Percentiles rank a stretch among this genome's conserved stretches.
Evolutionary conservation across 23 tunicate species (phyloP).

Genomic region (Pegea sp.): DNA sequence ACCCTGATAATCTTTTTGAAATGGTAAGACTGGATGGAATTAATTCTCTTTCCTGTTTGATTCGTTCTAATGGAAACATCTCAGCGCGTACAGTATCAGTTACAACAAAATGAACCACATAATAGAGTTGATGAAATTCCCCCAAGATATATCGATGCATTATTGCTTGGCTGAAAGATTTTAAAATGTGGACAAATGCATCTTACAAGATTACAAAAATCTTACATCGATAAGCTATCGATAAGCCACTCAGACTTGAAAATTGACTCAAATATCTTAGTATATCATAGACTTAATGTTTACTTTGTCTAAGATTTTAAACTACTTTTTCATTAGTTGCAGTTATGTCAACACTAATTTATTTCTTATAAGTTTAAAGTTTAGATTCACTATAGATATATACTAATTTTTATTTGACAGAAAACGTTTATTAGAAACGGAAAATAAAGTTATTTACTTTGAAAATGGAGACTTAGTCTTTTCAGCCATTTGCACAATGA

Average conservation of each 20-base stretch:
- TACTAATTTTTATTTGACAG: no score
- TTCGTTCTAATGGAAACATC: not conserved
- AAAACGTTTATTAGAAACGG: no score
- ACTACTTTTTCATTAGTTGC: no score
- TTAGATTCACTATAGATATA: no score
- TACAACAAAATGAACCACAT: not conserved
- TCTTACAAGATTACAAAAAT: no score
- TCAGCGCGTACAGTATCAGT: not conserved
- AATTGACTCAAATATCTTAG: not conserved
- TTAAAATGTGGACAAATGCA: no score
- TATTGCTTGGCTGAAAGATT: not conserved
- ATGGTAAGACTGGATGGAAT: not conserved
- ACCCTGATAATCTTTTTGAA: not conserved
- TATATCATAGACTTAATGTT: not conserved
- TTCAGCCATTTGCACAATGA: not conserved
- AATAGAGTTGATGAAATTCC: not conserved
- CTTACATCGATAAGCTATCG: no score
- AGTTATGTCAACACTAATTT: no score
- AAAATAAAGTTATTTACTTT: not conserved
- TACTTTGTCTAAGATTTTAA: no score
- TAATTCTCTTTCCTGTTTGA: not conserved
- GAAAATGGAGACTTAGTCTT: not conserved
- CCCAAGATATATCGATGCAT: not conserved
- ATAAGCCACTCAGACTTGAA: not conserved
- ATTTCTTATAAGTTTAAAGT: no score